Base-by-base conservation (phyloP, 1,140 invertebrate species). In the Odontomachus brunneus region DNA sequence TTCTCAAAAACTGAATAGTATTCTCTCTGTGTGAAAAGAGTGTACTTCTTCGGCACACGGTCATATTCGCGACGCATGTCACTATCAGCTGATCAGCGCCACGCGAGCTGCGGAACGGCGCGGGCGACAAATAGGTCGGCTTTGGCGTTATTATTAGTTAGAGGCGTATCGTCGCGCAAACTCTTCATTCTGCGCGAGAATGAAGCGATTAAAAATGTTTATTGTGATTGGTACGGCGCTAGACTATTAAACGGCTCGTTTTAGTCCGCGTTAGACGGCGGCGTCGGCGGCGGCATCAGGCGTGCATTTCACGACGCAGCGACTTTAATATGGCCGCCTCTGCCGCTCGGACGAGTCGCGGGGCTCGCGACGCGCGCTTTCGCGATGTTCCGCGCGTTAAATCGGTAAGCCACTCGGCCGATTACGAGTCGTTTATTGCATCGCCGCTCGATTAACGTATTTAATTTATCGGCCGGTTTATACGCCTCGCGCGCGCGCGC, bases 401-500 rank as follows among this genome's bases (percentile, higher is more conserved):
- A 66, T 78, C 74, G 82, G 62, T 71, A 51, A 71, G 67, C 60
- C 53, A 49, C 62, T 48, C 73, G 24, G 22, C n/a, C 69, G 86
- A 88, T 88, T 88, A 87, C 86, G 33, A 87, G 83, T 80, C 86
- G 82, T 72, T 88, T 82, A 87, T 75, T 60, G 86, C 59, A 73
- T 84, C 86, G 76, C 53, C 72, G 55, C 38, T 81, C 86, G 86
- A 88, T 88, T 88, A 88, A 51, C 82, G 48, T 74, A 74, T 88
- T 84, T 88, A 88, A 88, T 88, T 88, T 88, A 88, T 88, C 72
- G 86, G 53, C 53, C 9, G 51, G 76, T 88, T 88, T 82, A 62
- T 59, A n/a, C 75, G 53, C 22, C n/a, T n/a, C n/a, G n/a, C 29
- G 29, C 29, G 29, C 51, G 51, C 49, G 22, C 63, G 38, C 49